Base-by-base conservation (phyloP, 2,888 invertebrate genomes). In the Eilema griseolum region DNA sequence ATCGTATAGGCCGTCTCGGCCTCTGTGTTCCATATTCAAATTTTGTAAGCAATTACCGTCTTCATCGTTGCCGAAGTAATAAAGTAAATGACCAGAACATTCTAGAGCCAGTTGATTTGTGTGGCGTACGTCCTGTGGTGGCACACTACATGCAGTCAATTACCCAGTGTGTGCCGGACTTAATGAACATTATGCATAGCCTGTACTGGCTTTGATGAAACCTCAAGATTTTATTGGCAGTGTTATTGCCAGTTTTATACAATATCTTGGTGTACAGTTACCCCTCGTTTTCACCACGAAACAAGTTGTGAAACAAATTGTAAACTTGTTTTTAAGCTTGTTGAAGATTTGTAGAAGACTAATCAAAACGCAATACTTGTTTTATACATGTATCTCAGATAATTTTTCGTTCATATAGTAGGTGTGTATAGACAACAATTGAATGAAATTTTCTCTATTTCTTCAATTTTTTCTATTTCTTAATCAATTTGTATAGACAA, bases 61-160 rank as follows among this genome's bases (percentile, higher is more conserved):
- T 52, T 69, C 69, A 61, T 33, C 61, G 37, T 61, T 28, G 33
- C 24, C 20, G 61, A n/a, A n/a, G 66, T 28, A 56, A 61, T 66
- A 66, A 70, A 66, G 70, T 61, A 66, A 66, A 66, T 66, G 66
- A 26, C 52, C 61, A 66, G 66, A 24, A 52, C 57, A 62, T 70
- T 62, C 61, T 70, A 61, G 28, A 70, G 56, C 37, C 66, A 56
- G 61, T 66, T 61, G 70, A 70, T 66, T 70, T 70, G 66, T 70
- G 66, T 26, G 61, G 46, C 69, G 64, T 60, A 26, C 59, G 28
- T 65, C 52, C 33, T 69, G 46, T 8, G 60, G 41, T 41, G 31
- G 10, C 26, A 41, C 14, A 62, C 65, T 28, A 61, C 61, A 65
- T 41, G 26, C 33, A 20, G 61, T 52, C 65, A 70, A 70, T 70